phyloP scores from a whole-genome alignment of 2,888 invertebrate species.

The Achlya flavicornis region DNA sequence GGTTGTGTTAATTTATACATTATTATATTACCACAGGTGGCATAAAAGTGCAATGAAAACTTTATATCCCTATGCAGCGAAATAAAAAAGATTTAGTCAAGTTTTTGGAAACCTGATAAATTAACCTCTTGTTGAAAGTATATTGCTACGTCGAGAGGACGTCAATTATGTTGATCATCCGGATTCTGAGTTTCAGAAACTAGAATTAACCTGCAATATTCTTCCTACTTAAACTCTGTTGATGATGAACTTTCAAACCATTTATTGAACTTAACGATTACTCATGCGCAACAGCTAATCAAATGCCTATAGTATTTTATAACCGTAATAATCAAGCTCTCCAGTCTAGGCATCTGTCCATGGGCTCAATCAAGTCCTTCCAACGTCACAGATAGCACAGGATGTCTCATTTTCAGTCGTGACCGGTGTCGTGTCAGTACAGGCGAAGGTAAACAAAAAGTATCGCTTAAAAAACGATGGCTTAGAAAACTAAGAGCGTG shows the following conservation, averaged over 20 bases:
- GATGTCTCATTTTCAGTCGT: conserved; percentile 46
- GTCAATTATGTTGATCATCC: no score
- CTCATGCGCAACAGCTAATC: no score
- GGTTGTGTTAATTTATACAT: conserved; percentile 52
- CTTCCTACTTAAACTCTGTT: no score
- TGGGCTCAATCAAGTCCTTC: conserved; percentile 14
- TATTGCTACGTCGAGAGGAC: no score
- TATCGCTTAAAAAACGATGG: conserved; percentile 47
- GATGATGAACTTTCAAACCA: no score
- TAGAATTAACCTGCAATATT: no score
- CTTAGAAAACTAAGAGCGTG: conserved; percentile 51
- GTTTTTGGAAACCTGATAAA: neutral
- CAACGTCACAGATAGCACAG: conserved; percentile 35
- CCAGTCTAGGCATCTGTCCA: conserved; percentile 26
- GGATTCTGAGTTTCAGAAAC: no score
- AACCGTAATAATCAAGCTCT: neutral
- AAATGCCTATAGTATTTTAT: no score
- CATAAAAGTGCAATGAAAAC: conserved; percentile 45
- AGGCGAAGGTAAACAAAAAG: conserved; percentile 18
- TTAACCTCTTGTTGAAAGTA: neutral
- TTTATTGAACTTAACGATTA: no score
- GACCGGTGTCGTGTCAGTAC: conserved; percentile 28
- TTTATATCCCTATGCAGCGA: neutral
- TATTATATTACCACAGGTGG: conserved; percentile 51
- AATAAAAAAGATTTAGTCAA: neutral